Conservation (phyloP, 2,113 vertebrate genomes). For the Petrocephalus microphthalmus region DNA sequence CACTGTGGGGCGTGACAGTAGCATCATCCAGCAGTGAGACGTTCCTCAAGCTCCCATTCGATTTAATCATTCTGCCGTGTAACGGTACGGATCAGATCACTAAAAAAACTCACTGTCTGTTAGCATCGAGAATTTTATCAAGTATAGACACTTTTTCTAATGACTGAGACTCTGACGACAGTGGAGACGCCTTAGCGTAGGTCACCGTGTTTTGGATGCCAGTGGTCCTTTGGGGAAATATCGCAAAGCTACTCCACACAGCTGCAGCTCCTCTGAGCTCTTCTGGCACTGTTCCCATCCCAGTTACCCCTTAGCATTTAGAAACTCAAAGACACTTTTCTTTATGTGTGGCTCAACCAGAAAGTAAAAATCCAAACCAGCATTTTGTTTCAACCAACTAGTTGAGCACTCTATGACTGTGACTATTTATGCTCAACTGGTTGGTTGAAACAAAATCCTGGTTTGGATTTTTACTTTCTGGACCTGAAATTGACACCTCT, state of each 20-base stretch:
- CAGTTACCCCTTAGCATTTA: not conserved
- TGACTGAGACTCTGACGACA: not conserved
- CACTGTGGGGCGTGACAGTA: not conserved
- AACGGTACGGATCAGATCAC: not conserved
- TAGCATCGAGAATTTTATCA: not conserved
- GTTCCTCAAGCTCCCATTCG: not conserved
- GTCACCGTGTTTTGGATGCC: not conserved
- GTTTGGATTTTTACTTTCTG: too few relatives aligned
- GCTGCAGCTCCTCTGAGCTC: conserved; percentile 7
- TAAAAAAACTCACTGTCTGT: not conserved
- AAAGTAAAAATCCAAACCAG: too few relatives aligned
- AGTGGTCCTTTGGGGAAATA: not conserved
- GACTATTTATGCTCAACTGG: too few relatives aligned
- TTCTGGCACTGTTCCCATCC: not conserved
- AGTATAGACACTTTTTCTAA: not conserved
- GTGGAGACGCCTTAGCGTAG: not conserved
- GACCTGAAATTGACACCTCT: too few relatives aligned
- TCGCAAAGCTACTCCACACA: not conserved
- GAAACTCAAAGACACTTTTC: conserved; percentile 15
- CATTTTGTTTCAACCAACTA: too few relatives aligned
- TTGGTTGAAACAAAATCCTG: too few relatives aligned
- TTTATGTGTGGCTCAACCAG: not conserved
- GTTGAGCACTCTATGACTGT: too few relatives aligned
- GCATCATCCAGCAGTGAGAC: not conserved
- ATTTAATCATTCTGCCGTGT: not conserved